Evolutionary conservation across 2,113 vertebrate genomes (phyloP), one percentile per base, ranked within the genome.

Genomic region (Pachyramphus minor): DNA sequence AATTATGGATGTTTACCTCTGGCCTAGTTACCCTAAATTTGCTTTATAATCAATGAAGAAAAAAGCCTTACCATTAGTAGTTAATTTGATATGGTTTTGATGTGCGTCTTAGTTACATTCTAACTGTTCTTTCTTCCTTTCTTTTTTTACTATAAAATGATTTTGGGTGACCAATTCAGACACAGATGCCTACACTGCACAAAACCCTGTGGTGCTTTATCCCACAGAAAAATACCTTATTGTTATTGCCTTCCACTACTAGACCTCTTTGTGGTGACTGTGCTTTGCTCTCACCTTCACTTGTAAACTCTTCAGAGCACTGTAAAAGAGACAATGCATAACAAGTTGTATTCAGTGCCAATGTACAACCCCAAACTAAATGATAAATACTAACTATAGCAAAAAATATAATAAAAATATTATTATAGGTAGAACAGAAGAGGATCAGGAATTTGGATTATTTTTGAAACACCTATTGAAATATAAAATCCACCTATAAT

Each of bases 11-110:
- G 12, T 44, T 83, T 85, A 67, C 7, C 31, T 41, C 22, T 58
- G 17, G 62, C 28, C 17, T 63, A n/a, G 8, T 63, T 74, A 75
- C 4, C 8, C 5, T 23, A 74, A n/a, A n/a, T 49, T 30, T 90
- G 79, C 33, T 53, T 52, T 76, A 44, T 33, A 62, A 52, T 5
- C 24, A 78, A 41, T 7, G 8, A 39, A 66, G 24, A 45, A 37
- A 71, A 68, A 39, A 37, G 3, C 1, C 21, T 10, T 31, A 30
- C 18, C 0, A 0, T 25, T 41, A 10, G 30, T 11, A 35, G 59
- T 75, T 41, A 24, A 39, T 64, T 41, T 45, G 12, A 41, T 60
- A 28, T 73, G 8, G 0, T 84, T 67, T 71, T 71, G 31, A 53
- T 3, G 1, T 27, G 13, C 66, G 8, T 50, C 14, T 66, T 56